Evolutionary conservation across 2,797 vertebrate genomes (phyloP).

Genomic region (Falco peregrinus): DNA sequence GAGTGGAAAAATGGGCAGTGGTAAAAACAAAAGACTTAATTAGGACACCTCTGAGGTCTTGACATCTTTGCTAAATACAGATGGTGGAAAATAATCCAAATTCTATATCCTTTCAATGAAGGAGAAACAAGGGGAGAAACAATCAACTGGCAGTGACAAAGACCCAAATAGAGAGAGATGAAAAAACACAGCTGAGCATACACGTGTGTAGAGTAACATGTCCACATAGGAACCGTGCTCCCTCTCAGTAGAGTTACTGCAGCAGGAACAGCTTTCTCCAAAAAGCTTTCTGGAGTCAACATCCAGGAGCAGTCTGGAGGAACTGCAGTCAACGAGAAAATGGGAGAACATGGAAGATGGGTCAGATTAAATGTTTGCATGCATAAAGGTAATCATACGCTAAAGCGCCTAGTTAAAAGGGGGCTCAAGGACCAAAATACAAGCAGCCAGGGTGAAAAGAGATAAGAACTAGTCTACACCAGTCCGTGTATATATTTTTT

Average conservation of each 20-base stretch:
- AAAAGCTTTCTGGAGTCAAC: neutral
- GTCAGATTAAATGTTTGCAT: neutral
- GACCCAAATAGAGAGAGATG: neutral
- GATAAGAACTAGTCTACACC: neutral
- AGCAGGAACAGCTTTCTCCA: neutral
- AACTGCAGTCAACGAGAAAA: neutral
- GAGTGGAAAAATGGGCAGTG: neutral
- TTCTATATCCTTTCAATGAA: neutral
- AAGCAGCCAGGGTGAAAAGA: neutral
- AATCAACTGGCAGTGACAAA: neutral
- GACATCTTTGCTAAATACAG: neutral
- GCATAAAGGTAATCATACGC: neutral
- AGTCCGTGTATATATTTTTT: neutral
- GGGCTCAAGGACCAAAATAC: neutral
- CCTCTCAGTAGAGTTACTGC: neutral
- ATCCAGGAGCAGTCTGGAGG: neutral
- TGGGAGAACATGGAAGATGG: neutral
- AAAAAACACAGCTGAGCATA: neutral
- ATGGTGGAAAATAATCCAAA: neutral
- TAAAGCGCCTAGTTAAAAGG: neutral
- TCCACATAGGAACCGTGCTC: fast-evolving
- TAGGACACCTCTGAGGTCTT: neutral
- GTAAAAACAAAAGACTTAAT: neutral
- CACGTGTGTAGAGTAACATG: neutral
- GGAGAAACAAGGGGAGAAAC: neutral